Base-by-base conservation (phyloP, 1,140 invertebrate species). In the Steinernema feltiae region DNA sequence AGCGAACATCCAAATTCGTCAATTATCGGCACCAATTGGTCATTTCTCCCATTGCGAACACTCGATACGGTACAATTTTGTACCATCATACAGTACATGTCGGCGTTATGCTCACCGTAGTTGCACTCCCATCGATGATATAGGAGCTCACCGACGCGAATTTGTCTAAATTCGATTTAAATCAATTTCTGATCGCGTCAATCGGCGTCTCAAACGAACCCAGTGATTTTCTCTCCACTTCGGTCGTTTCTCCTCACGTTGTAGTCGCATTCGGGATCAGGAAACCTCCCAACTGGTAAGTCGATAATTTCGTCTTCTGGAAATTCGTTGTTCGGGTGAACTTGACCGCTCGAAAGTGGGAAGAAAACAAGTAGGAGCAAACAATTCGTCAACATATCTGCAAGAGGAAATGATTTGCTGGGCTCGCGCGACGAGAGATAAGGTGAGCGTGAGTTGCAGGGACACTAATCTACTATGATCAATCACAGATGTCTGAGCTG, bases 81-180 rank as follows among this genome's bases (percentile, higher is more conserved):
- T 18, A 83, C 83, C 79, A 82, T 80, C 73, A 82, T 82, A 69
- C 81, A 82, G 70, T 83, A 82, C 24, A 80, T 69, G 70, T n/a
- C 24, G 24, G 29, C 31, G 2, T 81, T 75, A 17, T 32, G 69
- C 29, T n/a, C 71, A 1, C 69, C 69, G 41, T 83, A 82, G 29
- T 41, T 24, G 71, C 82, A 82, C 21, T 53, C 73, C 81, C 81
- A 82, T 21, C 48, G 69, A 70, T 82, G 81, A 31, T 41, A 84
- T n/a, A 82, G 76, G 32, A 73, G 35, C 32, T 82, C 81, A 1
- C 82, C 81, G n/a, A 82, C 81, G 53, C 41, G 32, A 30, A 84
- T 70, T 72, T 79, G 72, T 30, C 81, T 82, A 29, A 79, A 82
- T 24, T 15, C 30, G 12, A 17, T 32, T 69, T 53, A 30, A 27